These are phyloP conservation scores for Tapirus terrestris DNA, from an alignment of 2,113 vertebrate genomes.

Conservation along the genomic window DNA sequence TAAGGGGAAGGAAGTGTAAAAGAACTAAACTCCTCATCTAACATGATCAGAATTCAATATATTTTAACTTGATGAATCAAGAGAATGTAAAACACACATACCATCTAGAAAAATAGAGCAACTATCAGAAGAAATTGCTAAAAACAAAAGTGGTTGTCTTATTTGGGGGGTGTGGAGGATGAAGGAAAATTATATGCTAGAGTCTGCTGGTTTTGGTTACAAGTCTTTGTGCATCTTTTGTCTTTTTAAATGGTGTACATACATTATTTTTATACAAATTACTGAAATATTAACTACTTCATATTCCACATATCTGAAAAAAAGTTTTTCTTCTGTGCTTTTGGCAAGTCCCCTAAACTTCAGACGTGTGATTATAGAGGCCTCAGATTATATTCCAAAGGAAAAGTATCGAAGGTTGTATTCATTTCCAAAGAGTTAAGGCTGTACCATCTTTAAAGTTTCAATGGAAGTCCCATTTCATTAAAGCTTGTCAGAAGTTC, in stretches of 20 bases:
- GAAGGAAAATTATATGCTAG: not conserved
- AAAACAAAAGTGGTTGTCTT: not conserved
- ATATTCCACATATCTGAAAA: not conserved
- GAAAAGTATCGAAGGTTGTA: not conserved
- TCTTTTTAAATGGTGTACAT: not conserved
- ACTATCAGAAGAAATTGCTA: not conserved
- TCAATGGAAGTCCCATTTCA: not conserved
- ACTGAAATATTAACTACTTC: not conserved
- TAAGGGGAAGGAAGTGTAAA: not conserved
- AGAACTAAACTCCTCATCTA: not conserved
- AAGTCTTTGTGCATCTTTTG: not conserved
- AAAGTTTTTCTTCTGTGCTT: not conserved
- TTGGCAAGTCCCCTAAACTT: not conserved
- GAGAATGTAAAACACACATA: not conserved
- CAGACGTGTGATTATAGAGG: not conserved
- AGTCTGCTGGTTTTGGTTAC: not conserved
- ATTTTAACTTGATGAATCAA: not conserved
- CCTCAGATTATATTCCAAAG: not conserved
- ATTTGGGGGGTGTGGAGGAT: not conserved
- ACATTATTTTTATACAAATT: not conserved
- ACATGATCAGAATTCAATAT: not conserved
- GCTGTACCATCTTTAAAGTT: not conserved
- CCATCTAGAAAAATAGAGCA: not conserved
- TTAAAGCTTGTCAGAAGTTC: not conserved
- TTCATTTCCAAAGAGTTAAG: not conserved